These are phyloP conservation scores for Drosophila macrothrix DNA, from an alignment of 2,888 invertebrate species.

Conservation along the genomic window DNA sequence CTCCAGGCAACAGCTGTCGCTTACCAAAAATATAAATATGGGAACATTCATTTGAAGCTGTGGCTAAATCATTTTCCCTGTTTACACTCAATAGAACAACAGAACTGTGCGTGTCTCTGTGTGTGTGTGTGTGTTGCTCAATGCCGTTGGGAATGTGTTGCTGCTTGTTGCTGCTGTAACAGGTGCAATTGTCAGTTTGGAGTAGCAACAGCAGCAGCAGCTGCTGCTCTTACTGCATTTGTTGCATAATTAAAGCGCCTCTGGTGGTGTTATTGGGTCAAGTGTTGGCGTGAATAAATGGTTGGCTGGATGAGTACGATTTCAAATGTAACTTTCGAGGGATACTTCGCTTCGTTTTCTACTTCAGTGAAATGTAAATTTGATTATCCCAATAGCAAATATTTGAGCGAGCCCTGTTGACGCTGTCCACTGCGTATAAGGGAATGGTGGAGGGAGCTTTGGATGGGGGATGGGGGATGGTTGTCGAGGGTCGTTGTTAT, in stretches of 20 bases:
- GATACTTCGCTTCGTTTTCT: constrained; percentile 40
- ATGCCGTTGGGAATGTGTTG: constrained; percentile 53
- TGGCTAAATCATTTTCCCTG: constrained; percentile 41
- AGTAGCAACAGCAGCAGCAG: not conserved
- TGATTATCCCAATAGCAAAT: constrained; percentile 76
- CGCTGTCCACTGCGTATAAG: constrained; percentile 29
- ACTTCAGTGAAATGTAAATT: constrained; percentile 76
- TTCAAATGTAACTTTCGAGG: constrained; percentile 3
- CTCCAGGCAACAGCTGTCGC: constrained; percentile 14
- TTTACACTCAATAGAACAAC: constrained; percentile 11
- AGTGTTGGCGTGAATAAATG: constrained; percentile 14
- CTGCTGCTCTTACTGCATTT: constrained; percentile 30
- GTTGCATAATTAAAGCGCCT: constrained; percentile 39
- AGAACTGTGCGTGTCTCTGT: not conserved
- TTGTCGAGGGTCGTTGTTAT: constrained; percentile 14
- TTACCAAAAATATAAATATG: not conserved
- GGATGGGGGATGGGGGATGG: not conserved
- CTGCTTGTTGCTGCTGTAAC: constrained; percentile 51
- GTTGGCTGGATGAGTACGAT: constrained; percentile 3
- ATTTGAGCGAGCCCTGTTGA: constrained; percentile 59
- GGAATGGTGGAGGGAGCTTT: not conserved
- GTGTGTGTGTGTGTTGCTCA: constrained; percentile 7
- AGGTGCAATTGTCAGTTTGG: constrained; percentile 45
- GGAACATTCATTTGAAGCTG: constrained; percentile 13
- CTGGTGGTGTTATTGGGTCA: constrained; percentile 9